Percentiles rank a stretch among this genome's conserved stretches.
Conservation (phyloP, 2,113 vertebrate genomes). For the Rynchops niger region DNA sequence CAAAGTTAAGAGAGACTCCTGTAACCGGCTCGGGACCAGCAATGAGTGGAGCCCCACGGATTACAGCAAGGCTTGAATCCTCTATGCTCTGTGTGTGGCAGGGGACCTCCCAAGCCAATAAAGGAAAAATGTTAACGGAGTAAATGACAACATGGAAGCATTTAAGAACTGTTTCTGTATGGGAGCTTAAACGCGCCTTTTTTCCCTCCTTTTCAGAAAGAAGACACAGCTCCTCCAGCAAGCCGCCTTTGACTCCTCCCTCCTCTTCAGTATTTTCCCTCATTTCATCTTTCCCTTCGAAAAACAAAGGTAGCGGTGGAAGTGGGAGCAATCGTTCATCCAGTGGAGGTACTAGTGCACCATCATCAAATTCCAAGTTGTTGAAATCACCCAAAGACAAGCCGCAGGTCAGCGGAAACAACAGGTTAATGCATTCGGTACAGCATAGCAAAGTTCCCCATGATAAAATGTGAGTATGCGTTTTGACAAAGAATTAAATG, state of each 20-base stretch:
- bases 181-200: not conserved
- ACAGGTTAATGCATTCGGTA: constrained; percentile 82
- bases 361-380: constrained; percentile 88
- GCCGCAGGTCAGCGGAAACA: constrained; percentile 86
- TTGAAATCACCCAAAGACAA: constrained; percentile 98
- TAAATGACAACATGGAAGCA: not conserved
- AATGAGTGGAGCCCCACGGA: not conserved
- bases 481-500: not conserved
- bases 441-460: constrained; percentile 84
- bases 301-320: constrained; percentile 79
- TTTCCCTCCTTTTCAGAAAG: constrained; percentile 80
- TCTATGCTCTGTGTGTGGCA: not conserved
- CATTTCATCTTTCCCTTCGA: constrained; percentile 82
- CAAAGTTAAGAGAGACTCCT: not conserved
- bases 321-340: constrained; percentile 78
- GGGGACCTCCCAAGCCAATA: not conserved
- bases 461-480: constrained; percentile 88
- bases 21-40: not conserved
- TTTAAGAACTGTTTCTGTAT: not conserved
- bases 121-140: not conserved
- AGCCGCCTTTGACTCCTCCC: constrained; percentile 80
- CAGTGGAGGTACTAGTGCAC: constrained; percentile 76
- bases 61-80: not conserved
- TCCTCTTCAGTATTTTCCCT: constrained; percentile 82
- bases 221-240: constrained; percentile 93